Conservation (phyloP, 2,888 invertebrate genomes). For the Smittia sp. region DNA sequence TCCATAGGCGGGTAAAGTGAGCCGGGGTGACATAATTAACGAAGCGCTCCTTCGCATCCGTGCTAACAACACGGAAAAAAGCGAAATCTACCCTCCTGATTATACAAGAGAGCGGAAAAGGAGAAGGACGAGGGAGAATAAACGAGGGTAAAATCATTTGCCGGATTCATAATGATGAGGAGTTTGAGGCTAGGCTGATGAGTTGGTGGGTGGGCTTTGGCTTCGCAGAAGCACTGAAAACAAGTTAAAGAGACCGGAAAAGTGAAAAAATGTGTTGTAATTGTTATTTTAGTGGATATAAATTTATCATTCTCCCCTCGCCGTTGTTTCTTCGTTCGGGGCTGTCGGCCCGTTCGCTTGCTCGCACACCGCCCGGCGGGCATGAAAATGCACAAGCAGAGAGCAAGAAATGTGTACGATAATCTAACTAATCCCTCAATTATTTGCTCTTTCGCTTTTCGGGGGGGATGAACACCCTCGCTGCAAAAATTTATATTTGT, state of each 20-base stretch:
- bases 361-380: background rate
- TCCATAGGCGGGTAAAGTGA: background rate
- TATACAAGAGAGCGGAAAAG: background rate
- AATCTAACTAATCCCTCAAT: conserved; percentile 41
- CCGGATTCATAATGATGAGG: conserved; percentile 34
- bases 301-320: conserved; percentile 28
- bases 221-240: background rate
- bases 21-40: conserved; percentile 4
- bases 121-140: background rate
- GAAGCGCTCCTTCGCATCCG: background rate
- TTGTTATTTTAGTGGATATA: conserved; percentile 37
- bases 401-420: conserved; percentile 22
- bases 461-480: background rate
- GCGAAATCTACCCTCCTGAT: conserved; percentile 5
- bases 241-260: conserved; percentile 20
- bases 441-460: conserved; percentile 37
- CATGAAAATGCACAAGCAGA: conserved; percentile 23
- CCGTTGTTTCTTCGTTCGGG: background rate
- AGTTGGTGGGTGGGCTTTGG: background rate
- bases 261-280: conserved; percentile 36
- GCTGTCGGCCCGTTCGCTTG: background rate
- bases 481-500: conserved; percentile 13
- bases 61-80: background rate
- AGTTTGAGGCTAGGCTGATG: conserved; percentile 25
- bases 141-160: conserved; percentile 41